phyloP scores from a whole-genome alignment of 2,888 invertebrate genomes.

The Xestia ashworthii region DNA sequence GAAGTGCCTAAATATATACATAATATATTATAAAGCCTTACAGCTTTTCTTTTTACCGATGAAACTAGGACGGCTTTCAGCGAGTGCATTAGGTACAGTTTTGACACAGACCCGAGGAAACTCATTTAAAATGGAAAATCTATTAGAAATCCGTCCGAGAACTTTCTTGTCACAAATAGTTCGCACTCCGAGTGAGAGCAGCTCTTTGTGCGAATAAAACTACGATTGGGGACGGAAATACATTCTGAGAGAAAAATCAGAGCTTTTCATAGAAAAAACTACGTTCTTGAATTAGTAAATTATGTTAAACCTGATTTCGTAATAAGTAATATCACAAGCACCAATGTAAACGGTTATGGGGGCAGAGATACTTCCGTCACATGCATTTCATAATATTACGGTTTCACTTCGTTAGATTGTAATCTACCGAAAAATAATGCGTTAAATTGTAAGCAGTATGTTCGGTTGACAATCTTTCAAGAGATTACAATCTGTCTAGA shows the following conservation, averaged over 20 bases:
- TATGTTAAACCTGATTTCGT: not conserved
- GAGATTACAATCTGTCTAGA: too few relatives aligned
- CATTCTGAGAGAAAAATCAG: not conserved
- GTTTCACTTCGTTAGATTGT: too few relatives aligned
- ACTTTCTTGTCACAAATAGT: conserved; percentile 25
- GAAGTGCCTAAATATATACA: not conserved
- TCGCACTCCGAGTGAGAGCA: conserved; percentile 3
- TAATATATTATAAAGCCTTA: not conserved
- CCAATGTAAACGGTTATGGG: not conserved
- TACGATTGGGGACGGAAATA: conserved; percentile 24
- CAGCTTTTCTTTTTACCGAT: not conserved
- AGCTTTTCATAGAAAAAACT: conserved; percentile 9
- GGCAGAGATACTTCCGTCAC: too few relatives aligned
- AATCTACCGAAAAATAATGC: too few relatives aligned
- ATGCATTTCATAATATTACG: too few relatives aligned
- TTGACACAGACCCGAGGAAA: not conserved
- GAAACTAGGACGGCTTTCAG: not conserved
- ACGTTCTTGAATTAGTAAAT: not conserved
- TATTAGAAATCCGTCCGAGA: conserved; percentile 20
- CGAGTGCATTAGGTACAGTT: conserved; percentile 14
- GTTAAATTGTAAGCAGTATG: too few relatives aligned
- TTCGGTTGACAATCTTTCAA: too few relatives aligned
- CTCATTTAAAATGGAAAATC: conserved; percentile 43
- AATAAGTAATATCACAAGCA: not conserved
- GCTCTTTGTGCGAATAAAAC: conserved; percentile 15